A percentile compares a stretch with the other conserved stretches of the same genome.
Evolutionary conservation across 2,113 vertebrate species (phyloP).

Genomic region (Mungos mungo): DNA sequence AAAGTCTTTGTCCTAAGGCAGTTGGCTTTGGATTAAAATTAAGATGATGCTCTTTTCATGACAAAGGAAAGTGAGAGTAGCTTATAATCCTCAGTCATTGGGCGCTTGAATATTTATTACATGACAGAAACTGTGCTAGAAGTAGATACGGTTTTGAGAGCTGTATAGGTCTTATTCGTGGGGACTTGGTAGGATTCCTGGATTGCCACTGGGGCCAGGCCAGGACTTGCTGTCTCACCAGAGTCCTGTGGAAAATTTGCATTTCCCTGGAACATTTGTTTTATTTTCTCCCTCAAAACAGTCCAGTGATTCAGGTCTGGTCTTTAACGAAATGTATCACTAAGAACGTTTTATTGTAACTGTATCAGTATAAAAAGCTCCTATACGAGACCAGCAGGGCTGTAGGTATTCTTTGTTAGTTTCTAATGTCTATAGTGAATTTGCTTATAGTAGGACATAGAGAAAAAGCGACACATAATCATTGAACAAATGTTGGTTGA

Average conservation of each 20-base stretch:
- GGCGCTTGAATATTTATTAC: not conserved
- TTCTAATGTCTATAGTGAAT: not conserved
- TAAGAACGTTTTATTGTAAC: not conserved
- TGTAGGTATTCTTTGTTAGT: not conserved
- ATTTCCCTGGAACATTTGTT: not conserved
- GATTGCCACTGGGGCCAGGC: not conserved
- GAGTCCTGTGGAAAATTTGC: not conserved
- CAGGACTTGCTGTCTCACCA: not conserved
- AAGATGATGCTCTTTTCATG: not conserved
- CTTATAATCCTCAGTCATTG: not conserved
- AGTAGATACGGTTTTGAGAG: not conserved
- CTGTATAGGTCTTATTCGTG: not conserved
- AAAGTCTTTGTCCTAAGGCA: slow-evolving; percentile 33
- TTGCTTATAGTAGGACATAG: not conserved
- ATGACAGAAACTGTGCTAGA: not conserved
- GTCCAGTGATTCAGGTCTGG: not conserved
- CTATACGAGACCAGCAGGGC: not conserved
- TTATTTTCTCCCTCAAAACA: not conserved
- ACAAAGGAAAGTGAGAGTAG: not conserved
- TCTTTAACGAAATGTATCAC: not conserved
- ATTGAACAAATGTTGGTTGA: not conserved
- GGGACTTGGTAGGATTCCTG: not conserved
- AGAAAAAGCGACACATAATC: not conserved
- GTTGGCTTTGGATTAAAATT: not conserved
- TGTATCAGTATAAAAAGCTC: not conserved